Conservation (phyloP, 2,888 invertebrate species). For the Elaeidobius kamerunicus region DNA sequence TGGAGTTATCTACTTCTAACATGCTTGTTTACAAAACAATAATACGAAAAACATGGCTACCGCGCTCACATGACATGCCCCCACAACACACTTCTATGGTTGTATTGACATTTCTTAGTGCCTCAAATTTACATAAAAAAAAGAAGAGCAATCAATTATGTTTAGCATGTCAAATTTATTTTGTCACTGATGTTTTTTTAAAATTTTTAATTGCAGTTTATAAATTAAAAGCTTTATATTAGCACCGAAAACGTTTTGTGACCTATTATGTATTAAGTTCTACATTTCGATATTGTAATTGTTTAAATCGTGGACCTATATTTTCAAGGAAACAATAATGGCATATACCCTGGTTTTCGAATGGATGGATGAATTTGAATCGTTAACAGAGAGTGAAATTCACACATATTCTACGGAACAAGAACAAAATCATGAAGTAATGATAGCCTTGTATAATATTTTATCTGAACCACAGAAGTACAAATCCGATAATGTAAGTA, state of each 20-base stretch:
- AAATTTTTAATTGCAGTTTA: conserved; percentile 13
- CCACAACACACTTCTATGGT: background rate
- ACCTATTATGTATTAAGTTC: conserved; percentile 2
- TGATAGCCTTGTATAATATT: conserved; percentile 74
- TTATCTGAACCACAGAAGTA: conserved; percentile 59
- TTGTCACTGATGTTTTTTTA: conserved; percentile 17
- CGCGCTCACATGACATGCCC: too few species aligned
- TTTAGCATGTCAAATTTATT: conserved; percentile 15
- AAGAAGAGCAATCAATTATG: background rate
- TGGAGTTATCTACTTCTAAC: too few species aligned
- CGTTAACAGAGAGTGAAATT: conserved; percentile 70
- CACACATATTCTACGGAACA: conserved; percentile 76
- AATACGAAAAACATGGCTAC: too few species aligned
- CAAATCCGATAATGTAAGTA: conserved; percentile 43
- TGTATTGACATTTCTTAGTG: too few species aligned
- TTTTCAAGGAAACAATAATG: conserved; percentile 36
- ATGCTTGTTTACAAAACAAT: too few species aligned
- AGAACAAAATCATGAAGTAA: conserved; percentile 79
- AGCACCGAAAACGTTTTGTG: background rate
- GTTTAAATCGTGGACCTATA: background rate
- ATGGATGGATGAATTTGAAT: conserved; percentile 78
- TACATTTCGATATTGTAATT: background rate
- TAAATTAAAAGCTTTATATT: conserved; percentile 6
- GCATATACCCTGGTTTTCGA: conserved; percentile 63
- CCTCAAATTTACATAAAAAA: background rate